Conservation (phyloP, 2,797 vertebrate species). For the Peromyscus attwateri region DNA sequence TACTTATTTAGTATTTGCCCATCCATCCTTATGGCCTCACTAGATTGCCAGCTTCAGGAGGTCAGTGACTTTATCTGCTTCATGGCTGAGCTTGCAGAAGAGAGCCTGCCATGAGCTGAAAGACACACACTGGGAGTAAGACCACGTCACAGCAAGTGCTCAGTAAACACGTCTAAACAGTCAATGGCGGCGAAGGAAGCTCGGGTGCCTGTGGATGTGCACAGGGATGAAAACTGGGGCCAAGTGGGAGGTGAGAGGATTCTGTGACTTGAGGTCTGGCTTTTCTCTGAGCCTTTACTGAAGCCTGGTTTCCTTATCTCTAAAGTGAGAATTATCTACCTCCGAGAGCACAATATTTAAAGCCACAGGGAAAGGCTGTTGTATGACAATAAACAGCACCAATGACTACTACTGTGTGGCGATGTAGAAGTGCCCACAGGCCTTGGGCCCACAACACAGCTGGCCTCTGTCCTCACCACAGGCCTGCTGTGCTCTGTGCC, state of each 20-base stretch:
- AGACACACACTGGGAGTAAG: background rate
- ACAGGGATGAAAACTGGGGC: background rate
- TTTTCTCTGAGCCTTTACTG: conserved; percentile 12
- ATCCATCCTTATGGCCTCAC: background rate
- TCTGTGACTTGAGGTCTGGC: background rate
- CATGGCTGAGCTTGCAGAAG: background rate
- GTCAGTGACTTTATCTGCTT: background rate
- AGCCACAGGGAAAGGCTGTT: background rate
- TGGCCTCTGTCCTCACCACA: background rate
- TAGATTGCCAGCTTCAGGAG: background rate
- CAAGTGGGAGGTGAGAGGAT: background rate
- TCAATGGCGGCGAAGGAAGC: background rate
- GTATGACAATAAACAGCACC: background rate
- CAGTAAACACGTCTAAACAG: background rate
- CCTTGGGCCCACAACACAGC: background rate
- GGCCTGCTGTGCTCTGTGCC: background rate
- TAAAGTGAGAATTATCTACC: background rate
- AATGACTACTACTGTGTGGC: background rate
- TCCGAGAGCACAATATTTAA: conserved; percentile 19
- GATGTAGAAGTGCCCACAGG: background rate
- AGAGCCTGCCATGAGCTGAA: background rate
- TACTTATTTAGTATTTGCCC: background rate
- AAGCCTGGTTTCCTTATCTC: background rate
- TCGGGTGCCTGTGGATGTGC: background rate
- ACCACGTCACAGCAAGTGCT: background rate